Evolutionary conservation across 2,797 vertebrate species (phyloP), one percentile per base, ranked within the genome.

Genomic region (Alectoris magna): DNA sequence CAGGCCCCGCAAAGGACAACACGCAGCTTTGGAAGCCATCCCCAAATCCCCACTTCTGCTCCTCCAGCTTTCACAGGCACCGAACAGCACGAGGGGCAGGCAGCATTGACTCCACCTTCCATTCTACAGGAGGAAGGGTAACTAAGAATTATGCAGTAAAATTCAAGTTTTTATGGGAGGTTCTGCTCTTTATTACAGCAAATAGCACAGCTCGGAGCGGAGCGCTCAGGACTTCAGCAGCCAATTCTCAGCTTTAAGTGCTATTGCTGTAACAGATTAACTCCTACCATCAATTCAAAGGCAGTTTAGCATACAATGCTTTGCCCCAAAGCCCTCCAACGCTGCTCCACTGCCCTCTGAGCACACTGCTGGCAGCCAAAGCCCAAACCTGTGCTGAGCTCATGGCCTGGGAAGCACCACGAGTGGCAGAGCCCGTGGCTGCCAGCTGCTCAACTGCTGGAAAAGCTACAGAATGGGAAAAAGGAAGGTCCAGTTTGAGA

Each of bases 11-110:
- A 36, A 53, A 53, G 14, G 51, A 53, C 8, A 64, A 31, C 41
- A 0, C 0, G 2, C 6, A 19, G 18, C n/a, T 51, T 31, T 14
- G 3, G 29, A 80, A 88, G 46, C 46, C 49, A 2, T 4, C 49
- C 81, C 67, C 2, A 85, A 29, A 68, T 21, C 60, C 60, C 15
- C 55, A 12, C 27, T 72, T 31, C 44, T 36, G 19, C 59, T 71
- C 38, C 66, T 29, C 27, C 29, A n/a, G 19, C 11, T 0, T 19
- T 74, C 36, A 21, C 16, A 64, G 21, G 22, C 48, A 44, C 55
- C 1, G 0, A 56, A 2, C 27, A 6, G 63, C 27, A 4, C 1
- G 1, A 49, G n/a, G 6, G 48, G 41, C 9, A 11, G 48, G 6
- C 24, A 15, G 55, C 53, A 51, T 6, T 1, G 1, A 22, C 38